Conservation (phyloP, 2,113 vertebrate species). For the Anser brachyrhynchus region DNA sequence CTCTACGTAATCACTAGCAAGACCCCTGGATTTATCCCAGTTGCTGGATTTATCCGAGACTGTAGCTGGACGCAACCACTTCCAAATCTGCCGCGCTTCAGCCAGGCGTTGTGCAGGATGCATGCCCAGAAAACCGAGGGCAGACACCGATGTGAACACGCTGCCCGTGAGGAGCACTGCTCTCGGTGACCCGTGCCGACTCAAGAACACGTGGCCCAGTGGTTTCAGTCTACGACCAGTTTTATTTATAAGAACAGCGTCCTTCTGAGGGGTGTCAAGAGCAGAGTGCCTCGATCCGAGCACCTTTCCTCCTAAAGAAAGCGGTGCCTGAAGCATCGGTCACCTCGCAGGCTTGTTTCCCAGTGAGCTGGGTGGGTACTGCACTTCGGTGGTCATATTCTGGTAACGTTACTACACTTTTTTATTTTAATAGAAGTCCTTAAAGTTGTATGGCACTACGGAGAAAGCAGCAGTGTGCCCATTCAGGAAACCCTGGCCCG, state of each 20-base stretch:
- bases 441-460: neutral
- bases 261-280: rapidly evolving
- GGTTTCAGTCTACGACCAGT: neutral
- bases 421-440: neutral
- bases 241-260: neutral
- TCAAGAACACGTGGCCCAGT: neutral
- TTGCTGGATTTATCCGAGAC: neutral
- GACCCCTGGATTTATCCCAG: no score
- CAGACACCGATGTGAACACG: neutral
- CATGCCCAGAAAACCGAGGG: neutral
- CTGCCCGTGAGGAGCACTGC: neutral
- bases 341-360: neutral
- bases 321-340: rapidly evolving
- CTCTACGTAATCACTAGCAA: neutral
- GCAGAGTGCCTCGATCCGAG: neutral
- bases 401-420: neutral
- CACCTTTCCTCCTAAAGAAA: neutral
- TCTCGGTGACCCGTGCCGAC: neutral
- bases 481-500: neutral
- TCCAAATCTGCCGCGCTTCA: neutral
- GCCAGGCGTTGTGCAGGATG: rapidly evolving
- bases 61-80: neutral
- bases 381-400: rapidly evolving
- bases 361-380: neutral
- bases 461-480: neutral